A percentile compares a stretch with the other conserved stretches of the same genome.
Evolutionary conservation across 2,797 vertebrate species (phyloP).

Genomic region (Nannoperca obscura): DNA sequence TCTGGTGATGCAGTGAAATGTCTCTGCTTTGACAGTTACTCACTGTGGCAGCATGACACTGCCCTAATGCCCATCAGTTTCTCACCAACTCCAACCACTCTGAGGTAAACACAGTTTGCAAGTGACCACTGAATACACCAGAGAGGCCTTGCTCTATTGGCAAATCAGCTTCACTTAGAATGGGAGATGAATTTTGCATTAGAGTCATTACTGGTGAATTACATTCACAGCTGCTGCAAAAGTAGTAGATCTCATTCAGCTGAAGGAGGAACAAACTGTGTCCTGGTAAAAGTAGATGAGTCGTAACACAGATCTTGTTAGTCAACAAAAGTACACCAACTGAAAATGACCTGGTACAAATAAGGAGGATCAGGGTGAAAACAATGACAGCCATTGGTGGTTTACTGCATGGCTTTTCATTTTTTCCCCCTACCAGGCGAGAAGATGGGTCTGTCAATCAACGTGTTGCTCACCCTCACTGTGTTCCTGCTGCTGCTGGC

Average conservation of each 20-base stretch:
- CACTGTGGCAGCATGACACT: neutral
- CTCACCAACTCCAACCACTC: conserved; percentile 20
- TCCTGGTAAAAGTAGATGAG: conserved; percentile 10
- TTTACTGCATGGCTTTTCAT: neutral
- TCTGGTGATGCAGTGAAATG: neutral
- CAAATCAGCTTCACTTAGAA: conserved; percentile 39
- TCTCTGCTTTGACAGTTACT: neutral
- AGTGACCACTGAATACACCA: conserved; percentile 23
- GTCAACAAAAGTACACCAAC: neutral
- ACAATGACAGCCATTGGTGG: neutral
- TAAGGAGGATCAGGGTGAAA: neutral
- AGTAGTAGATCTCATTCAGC: neutral
- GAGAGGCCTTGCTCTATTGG: conserved; percentile 17
- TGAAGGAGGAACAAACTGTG: conserved; percentile 20
- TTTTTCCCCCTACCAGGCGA: conserved; percentile 83
- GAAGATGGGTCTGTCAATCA: conserved; percentile 95
- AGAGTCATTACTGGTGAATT: conserved; percentile 31
- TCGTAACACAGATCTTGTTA: neutral
- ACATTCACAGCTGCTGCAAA: conserved; percentile 28
- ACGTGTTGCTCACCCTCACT: conserved; percentile 93
- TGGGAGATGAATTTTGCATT: conserved; percentile 53
- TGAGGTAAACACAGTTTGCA: conserved; percentile 29
- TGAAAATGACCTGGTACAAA: neutral
- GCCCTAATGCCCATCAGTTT: conserved; percentile 10
- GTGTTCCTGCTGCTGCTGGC: conserved; percentile 95